phyloP scores from a whole-genome alignment of 2,888 invertebrate species.

The Choristoneura rosaceana region DNA sequence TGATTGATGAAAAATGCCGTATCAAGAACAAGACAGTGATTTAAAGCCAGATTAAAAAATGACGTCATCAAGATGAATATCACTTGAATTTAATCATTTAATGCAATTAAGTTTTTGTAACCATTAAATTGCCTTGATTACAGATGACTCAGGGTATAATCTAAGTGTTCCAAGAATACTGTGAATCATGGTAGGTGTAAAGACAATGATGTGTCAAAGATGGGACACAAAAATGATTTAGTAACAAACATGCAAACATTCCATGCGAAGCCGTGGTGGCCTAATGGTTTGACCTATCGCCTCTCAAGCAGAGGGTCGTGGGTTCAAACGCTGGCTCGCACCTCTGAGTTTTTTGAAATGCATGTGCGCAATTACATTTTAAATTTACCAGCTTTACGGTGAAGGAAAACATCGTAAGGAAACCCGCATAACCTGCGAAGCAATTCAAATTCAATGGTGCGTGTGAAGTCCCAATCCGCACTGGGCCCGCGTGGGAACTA shows the following conservation, averaged over 20 bases:
- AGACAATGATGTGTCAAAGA: background rate
- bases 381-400: no score
- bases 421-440: no score
- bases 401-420: no score
- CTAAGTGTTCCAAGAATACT: slow-evolving; percentile 11
- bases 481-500: no score
- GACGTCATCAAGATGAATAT: slow-evolving; percentile 18
- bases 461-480: no score
- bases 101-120: slow-evolving; percentile 39
- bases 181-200: slow-evolving; percentile 5
- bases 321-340: no score
- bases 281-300: no score
- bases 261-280: background rate
- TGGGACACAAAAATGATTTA: background rate
- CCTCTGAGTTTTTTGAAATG: no score
- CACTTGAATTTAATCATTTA: slow-evolving; percentile 33
- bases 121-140: slow-evolving; percentile 25
- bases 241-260: background rate
- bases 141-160: slow-evolving; percentile 30
- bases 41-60: slow-evolving; percentile 24
- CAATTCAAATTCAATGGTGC: no score
- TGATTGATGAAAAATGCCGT: slow-evolving; percentile 19
- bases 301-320: no score
- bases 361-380: no score
- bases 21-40: background rate